Base-by-base conservation (phyloP, 2,113 vertebrate species). In the Cryptomyrus ogoouensis region DNA sequence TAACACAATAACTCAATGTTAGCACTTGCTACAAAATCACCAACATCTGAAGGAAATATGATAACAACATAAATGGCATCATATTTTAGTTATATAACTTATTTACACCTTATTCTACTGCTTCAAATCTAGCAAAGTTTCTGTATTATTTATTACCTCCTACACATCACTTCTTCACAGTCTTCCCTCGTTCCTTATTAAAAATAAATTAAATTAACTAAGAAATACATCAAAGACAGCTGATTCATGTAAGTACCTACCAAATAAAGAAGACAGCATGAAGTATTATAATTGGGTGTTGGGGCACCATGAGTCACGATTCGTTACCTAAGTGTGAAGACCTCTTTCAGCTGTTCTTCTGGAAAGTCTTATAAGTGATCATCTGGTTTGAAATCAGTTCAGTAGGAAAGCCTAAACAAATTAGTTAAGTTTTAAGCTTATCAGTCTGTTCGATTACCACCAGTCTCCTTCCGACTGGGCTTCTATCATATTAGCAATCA, bases 71-170 rank as follows among this genome's bases (percentile, higher is more conserved):
- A 35, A 80, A 42, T 80, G 74, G 1, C 31, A 80, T 39, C 12
- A 80, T 42, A 80, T 80, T 80, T 80, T 80, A 19, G 35, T 80
- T 80, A 80, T 80, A 80, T 80, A 80, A 80, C 74, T 80, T 80
- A 80, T 80, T 80, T 80, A 35, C 74, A 80, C 35, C 13, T 42
- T 42, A 80, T 80, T 42, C 17, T 19, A 19, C 31, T 80, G 39
- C 74, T 80, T 80, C 31, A 80, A 39, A 35, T 35, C 70, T 77
- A 77, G 70, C 27, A 77, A 80, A 8, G 35, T 80, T 80, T 80
- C 74, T 80, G 74, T 70, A 80, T 80, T 80, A 80, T 80, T 19
- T 80, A 35, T 62, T 62, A 62, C 62, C 62, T 31, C 62, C 62
- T 70, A 70, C 62, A 70, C 62, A 70, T 70, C 62, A 70, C 62